A percentile compares a stretch with the other conserved stretches of the same genome.
phyloP scores from a whole-genome alignment of 2,888 invertebrate species.

The Dascillus cervinus region DNA sequence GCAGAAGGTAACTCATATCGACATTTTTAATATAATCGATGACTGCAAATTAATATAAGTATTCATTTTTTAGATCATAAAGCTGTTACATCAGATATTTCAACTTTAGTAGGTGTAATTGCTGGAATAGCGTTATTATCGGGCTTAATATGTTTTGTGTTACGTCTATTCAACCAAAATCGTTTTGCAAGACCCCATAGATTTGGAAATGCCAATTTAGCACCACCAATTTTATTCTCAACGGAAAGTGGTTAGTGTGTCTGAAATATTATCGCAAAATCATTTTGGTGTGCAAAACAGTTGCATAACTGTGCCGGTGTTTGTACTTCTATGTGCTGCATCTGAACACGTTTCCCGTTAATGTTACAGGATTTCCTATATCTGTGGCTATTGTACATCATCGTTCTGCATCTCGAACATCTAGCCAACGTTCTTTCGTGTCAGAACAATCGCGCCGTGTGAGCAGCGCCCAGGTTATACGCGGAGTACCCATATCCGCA shows the following conservation, averaged over 20 bases:
- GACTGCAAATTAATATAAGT: not conserved
- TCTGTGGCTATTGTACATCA: slow-evolving; percentile 46
- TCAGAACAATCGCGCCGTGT: slow-evolving; percentile 47
- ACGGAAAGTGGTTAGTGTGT: slow-evolving; percentile 60
- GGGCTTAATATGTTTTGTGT: slow-evolving; percentile 80
- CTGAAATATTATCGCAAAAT: not conserved
- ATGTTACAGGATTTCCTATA: slow-evolving; percentile 12
- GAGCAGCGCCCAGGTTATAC: slow-evolving; percentile 51
- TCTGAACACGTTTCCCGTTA: too few relatives aligned
- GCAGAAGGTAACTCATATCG: slow-evolving; percentile 60
- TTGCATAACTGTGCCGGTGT: not conserved
- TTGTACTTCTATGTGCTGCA: too few relatives aligned
- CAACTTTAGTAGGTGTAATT: slow-evolving; percentile 77
- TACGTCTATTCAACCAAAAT: slow-evolving; percentile 72
- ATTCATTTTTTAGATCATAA: slow-evolving; percentile 57
- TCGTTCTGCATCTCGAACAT: slow-evolving; percentile 38
- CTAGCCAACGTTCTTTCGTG: slow-evolving; percentile 45
- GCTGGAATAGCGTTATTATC: slow-evolving; percentile 80
- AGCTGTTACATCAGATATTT: slow-evolving; percentile 73
- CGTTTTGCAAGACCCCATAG: slow-evolving; percentile 57
- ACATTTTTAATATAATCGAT: not conserved
- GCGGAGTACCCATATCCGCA: slow-evolving; percentile 66
- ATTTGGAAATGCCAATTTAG: slow-evolving; percentile 75
- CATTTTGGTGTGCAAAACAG: not conserved
- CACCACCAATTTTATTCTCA: slow-evolving; percentile 78